A percentile compares a stretch with the other conserved stretches of the same genome.
Evolutionary conservation across 2,888 invertebrate genomes (phyloP).

Genomic region (Junonia oenone): DNA sequence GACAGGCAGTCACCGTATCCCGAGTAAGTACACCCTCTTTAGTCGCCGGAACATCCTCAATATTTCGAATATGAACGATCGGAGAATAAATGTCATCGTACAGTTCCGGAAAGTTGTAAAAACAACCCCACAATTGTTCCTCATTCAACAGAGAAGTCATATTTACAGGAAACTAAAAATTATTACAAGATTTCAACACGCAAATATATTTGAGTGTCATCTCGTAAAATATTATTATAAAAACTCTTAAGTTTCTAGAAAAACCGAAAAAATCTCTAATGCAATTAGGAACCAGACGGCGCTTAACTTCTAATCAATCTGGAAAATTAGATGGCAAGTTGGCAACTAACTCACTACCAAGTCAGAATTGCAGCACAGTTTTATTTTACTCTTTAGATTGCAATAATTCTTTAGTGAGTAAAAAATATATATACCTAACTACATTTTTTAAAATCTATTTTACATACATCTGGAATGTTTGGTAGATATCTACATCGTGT

Average conservation of each 20-base stretch:
- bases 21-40: conserved; percentile 68
- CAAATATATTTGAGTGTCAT: neutral
- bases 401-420: no score
- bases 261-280: neutral
- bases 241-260: neutral
- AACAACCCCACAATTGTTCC: conserved; percentile 63
- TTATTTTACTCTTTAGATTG: no score
- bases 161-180: conserved; percentile 50
- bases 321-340: no score
- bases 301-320: no score
- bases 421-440: no score
- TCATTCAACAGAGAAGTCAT: conserved; percentile 59
- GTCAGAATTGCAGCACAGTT: no score
- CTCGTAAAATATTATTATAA: neutral
- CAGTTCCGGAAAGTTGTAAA: conserved; percentile 62
- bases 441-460: no score
- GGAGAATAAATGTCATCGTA: conserved; percentile 60
- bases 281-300: neutral
- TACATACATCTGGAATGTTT: no score
- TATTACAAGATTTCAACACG: neutral
- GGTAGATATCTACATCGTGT: no score
- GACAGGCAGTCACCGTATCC: conserved; percentile 71
- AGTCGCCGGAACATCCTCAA: conserved; percentile 53
- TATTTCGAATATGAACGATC: conserved; percentile 42
- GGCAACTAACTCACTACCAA: no score